A percentile compares a stretch with the other conserved stretches of the same genome.
phyloP scores from a whole-genome alignment of 2,888 invertebrate genomes.

The Meandrusa payeni region DNA sequence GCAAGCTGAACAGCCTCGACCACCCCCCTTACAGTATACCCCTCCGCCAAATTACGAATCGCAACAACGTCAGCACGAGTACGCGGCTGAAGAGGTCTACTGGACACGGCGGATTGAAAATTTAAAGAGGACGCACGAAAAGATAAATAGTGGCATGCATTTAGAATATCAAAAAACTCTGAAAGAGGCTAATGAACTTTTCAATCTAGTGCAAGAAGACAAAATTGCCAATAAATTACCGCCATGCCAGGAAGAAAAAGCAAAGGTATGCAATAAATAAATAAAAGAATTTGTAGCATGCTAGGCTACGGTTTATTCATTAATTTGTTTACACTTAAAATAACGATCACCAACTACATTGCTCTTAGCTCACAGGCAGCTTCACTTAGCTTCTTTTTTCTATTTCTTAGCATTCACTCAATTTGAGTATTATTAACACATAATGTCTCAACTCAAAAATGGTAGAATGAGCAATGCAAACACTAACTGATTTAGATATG shows the following conservation, averaged over 20 bases:
- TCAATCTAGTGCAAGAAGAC: conserved; percentile 53
- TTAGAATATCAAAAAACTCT: conserved; percentile 68
- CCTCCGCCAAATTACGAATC: conserved; percentile 50
- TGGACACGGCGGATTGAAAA: conserved; percentile 69
- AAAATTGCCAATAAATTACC: conserved; percentile 58
- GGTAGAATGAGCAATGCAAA: too few species aligned
- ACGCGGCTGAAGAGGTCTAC: conserved; percentile 67
- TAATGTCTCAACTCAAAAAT: too few species aligned
- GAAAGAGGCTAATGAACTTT: conserved; percentile 67
- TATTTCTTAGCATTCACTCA: too few species aligned
- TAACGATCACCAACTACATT: too few species aligned
- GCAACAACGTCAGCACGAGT: conserved; percentile 48
- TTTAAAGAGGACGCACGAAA: conserved; percentile 64
- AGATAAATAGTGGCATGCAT: conserved; percentile 65
- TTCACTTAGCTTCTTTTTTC: too few species aligned
- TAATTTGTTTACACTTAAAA: too few species aligned
- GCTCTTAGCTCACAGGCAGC: too few species aligned
- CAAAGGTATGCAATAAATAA: too few species aligned
- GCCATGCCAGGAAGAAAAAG: conserved; percentile 71
- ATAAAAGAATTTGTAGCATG: too few species aligned
- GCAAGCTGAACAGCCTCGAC: conserved; percentile 54
- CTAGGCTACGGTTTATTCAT: too few species aligned
- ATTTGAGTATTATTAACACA: too few species aligned
- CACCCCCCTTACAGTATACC: conserved; percentile 43
- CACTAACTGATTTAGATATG: too few species aligned